phyloP scores from a whole-genome alignment of 2,797 vertebrate genomes.

The Rousettus madagascariensis region DNA sequence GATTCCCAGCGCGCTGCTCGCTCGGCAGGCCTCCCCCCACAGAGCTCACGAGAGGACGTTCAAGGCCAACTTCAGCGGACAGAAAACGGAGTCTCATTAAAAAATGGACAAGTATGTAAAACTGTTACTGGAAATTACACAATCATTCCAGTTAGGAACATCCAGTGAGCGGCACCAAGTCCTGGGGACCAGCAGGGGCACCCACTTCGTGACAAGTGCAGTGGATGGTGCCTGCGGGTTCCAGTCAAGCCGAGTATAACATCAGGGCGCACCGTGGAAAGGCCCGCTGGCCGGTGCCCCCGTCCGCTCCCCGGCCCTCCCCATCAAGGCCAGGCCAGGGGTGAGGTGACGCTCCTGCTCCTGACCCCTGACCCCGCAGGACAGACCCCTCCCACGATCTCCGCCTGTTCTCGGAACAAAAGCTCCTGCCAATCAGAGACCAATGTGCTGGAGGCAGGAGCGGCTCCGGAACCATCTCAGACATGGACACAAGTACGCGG shows the following conservation, averaged over 20 bases:
- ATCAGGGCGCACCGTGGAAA: too few relatives aligned
- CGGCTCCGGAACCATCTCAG: not conserved
- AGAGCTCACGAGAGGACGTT: not conserved
- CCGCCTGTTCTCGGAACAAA: not conserved
- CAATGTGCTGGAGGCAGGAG: not conserved
- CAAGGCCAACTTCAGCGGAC: not conserved
- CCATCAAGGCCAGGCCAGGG: too few relatives aligned
- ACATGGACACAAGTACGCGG: not conserved
- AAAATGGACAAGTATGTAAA: not conserved
- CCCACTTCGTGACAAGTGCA: rapidly evolving
- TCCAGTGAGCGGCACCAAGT: rapidly evolving
- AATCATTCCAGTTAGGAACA: not conserved
- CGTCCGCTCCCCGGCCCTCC: rapidly evolving
- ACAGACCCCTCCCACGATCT: not conserved
- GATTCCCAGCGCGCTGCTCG: not conserved
- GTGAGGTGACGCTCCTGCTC: not conserved
- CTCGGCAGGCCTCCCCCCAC: not conserved
- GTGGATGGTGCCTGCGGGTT: rapidly evolving
- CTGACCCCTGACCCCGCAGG: not conserved
- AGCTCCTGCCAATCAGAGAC: not conserved
- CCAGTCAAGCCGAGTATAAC: not conserved
- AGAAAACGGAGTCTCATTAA: not conserved
- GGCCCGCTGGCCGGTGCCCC: not conserved
- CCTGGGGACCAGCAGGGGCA: not conserved
- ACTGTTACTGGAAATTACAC: not conserved